Evolutionary conservation across 2,888 invertebrate genomes (phyloP), one percentile per base, ranked within the genome.

Genomic region (Keiferia lycopersicella): DNA sequence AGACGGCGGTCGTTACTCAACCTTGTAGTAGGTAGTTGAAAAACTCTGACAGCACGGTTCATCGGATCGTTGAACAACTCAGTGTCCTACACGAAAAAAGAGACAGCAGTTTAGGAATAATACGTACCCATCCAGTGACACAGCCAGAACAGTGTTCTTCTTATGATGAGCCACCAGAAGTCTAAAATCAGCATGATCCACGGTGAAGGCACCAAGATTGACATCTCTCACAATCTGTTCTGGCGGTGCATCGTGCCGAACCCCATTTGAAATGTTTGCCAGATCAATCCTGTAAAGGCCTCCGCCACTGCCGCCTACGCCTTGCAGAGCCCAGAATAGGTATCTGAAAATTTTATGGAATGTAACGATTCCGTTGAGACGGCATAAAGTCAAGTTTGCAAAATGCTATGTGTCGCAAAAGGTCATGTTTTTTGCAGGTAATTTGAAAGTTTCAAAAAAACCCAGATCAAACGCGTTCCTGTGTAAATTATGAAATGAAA

Each of bases 101-200:
- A 30, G 30, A 30, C 6, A 30, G 2, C 6, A 39, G 22, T 51
- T 51, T 20, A 0, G 12, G 22, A 18, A 11, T 22, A 53, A 62
- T 67, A 77, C 90, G 84, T 83, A 95, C 95, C 97, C 97, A 80
- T 97, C 97, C 12, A 98, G 85, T 1, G 96, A 96, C 6, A 97
- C 95, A 0, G 96, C 95, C 69, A 96, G 91, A 2, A 98, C 95
- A 0, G 96, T 96, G 74, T 97, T 97, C 63, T 94, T 92, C 39
- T 92, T 91, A 65, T 95, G 94, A 79, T 95, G 94, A 0, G 97
- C 94, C 1, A 96, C 95, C 12, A 97, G 92, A 6, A 98, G 87
- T 66, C 96, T 93, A 77, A 97, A 96, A 79, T 96, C 96, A 0
- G 94, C 93, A 73, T 96, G 95, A 78, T 98, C 97, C 0, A 97